Base-by-base conservation (phyloP, 2,888 invertebrate species). In the Brachyopa scutellaris region DNA sequence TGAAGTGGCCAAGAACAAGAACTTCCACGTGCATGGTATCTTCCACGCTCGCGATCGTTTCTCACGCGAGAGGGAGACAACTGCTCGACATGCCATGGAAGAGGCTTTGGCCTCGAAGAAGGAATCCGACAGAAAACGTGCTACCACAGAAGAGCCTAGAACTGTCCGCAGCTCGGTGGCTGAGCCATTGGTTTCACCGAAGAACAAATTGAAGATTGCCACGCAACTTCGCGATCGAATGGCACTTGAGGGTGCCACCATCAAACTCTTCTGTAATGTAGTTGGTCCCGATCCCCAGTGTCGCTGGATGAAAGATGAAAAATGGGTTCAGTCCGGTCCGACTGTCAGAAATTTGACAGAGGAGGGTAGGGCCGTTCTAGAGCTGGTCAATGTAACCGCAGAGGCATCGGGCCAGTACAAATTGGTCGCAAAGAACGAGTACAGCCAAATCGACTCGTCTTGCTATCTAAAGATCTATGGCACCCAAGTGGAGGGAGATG, bases 381-480 rank as follows among this genome's bases (percentile, higher is more conserved):
- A 96, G 90, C 92, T 97, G 11, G 88, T 93, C 21, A 93, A 94
- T 80, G 94, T 94, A 0, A 91, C 92, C 1, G 90, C 93, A 0
- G 92, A 92, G 77, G 95, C 96, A 89, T 93, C 94, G 2, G 97
- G 95, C n/a, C 94, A 96, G 85, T 97, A 96, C 87, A 93, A 94
- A 21, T 97, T 97, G 87, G 92, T 95, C 3, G 96, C 95, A 33
- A 93, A 92, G 86, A 97, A 97, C 89, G 92, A 93, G 70, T 92
- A 94, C 86, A 96, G 96, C 45, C 92, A 93, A 84, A 92, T 94
- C 5, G 93, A 92, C 45, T 94, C 95, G n/a, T 93, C 94, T 19
- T 95, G 95, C 51, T 93, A 93, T 86, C 91, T 97, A 77, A 89
- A 90, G 86, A 88, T 89, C 61, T 90, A 90, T 79, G 82, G 87